Evolutionary conservation across 2,888 invertebrate species (phyloP).

Genomic region (Spodoptera exigua): DNA sequence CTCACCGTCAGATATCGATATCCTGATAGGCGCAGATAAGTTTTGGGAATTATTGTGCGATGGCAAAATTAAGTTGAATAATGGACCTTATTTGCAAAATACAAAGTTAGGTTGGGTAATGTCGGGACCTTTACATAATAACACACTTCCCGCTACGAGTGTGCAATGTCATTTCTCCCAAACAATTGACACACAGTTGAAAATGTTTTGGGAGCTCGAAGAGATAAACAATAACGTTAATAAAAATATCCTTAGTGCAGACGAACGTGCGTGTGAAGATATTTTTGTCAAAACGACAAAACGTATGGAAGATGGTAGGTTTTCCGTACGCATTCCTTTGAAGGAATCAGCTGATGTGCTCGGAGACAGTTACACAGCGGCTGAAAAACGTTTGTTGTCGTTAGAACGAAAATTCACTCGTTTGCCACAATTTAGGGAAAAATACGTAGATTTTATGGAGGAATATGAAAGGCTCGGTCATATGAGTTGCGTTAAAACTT

Average conservation of each 20-base stretch:
- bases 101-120: conserved; percentile 3
- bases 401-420: conserved; percentile 10
- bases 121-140: not conserved
- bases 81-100: conserved; percentile 4
- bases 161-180: conserved; percentile 3
- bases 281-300: conserved; percentile 6
- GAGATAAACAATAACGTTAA: not conserved
- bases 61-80: not conserved
- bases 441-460: conserved; percentile 6
- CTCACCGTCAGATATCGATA: not conserved
- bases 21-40: not conserved
- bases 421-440: conserved; percentile 10
- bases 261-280: conserved; percentile 7
- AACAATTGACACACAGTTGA: conserved; percentile 7
- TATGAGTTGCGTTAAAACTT: conserved; percentile 6
- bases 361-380: conserved; percentile 1
- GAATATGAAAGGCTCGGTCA: conserved; percentile 11
- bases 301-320: conserved; percentile 9
- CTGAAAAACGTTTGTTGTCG: conserved; percentile 10
- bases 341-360: not conserved
- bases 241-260: not conserved
- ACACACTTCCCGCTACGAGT: not conserved
- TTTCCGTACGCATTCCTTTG: conserved; percentile 10
- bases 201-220: conserved; percentile 8
- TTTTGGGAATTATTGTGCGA: not conserved